Evolutionary conservation across 2,113 vertebrate genomes (phyloP), one percentile per base, ranked within the genome.

Genomic region (Leptobrachium leishanense): DNA sequence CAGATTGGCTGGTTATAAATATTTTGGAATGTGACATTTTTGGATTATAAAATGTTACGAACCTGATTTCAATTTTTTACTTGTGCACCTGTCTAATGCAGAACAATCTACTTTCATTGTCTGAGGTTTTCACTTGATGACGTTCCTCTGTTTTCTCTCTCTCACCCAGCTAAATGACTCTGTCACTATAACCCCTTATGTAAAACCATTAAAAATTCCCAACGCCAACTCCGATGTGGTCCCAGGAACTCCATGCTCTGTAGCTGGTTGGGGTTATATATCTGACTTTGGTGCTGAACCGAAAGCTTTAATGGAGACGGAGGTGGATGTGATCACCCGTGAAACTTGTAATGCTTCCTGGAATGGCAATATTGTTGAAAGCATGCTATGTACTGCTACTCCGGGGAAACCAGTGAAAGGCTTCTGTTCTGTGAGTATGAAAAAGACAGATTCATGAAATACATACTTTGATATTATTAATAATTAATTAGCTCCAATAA

Each of bases 231-330:
- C 40, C 0, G 55, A 84, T 82, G 84, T 87, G 67, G 59, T 10
- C 5, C 86, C 76, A 0, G 11, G 88, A 81, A 55, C 64, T 0
- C 0, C 63, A 1, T 92, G 92, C 85, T 20, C 0, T 0, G 90
- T 92, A 55, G 0, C 20, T 0, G 90, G 90, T 43, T 93, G 92
- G 90, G 90, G 90, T 7, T 86, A 83, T 4, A 13, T 2, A 42
- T 89, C 88, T 2, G 83, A 88, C 82, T 87, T 79, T 0, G 86
- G 84, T 0, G 83, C 88, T 0, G 2, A 0, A 0, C 86, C 86
- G 0, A 0, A 59, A 0, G 79, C 76, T 55, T 87, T 92, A 82
- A 91, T 91, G 91, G 89, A 92, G 75, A 85, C 85, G 0, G 0
- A 59, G 40, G 87, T 87, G 15, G 84, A 80, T 0, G 76, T 93